Percentiles rank a stretch among this genome's conserved stretches.
phyloP scores from a whole-genome alignment of 2,113 vertebrate genomes.

The Naja naja region DNA sequence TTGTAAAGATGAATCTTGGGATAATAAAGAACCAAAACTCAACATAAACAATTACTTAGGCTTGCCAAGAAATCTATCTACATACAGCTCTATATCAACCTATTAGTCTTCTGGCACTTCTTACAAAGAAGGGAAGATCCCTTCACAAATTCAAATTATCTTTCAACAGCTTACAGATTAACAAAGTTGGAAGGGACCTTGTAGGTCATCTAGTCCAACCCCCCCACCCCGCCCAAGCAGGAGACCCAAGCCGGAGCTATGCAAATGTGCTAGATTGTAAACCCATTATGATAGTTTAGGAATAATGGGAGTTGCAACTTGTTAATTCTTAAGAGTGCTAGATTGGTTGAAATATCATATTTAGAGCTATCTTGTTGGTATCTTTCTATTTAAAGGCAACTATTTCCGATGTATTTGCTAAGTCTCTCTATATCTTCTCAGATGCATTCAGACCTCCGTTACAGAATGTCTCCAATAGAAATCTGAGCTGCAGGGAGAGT shows the following conservation, averaged over 20 bases:
- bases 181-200: too few relatives aligned
- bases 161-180: neutral
- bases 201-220: too few relatives aligned
- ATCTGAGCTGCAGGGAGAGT: neutral
- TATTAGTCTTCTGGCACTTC: neutral
- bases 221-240: too few relatives aligned
- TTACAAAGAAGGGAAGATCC: neutral
- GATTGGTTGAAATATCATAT: neutral
- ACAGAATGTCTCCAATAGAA: neutral
- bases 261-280: neutral
- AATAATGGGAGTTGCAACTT: neutral
- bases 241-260: neutral
- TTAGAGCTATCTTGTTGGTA: neutral
- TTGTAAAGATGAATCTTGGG: neutral
- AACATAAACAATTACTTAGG: neutral
- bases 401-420: neutral
- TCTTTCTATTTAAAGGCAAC: neutral
- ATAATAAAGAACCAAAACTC: neutral
- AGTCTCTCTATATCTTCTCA: neutral
- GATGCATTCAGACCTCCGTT: neutral
- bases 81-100: neutral
- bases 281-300: neutral
- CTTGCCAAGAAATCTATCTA: neutral
- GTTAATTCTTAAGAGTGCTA: neutral
- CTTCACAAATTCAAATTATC: neutral